Percentiles rank a stretch among this genome's conserved stretches.
Conservation (phyloP, 2,113 vertebrate genomes). For the Leucosticte australis region DNA sequence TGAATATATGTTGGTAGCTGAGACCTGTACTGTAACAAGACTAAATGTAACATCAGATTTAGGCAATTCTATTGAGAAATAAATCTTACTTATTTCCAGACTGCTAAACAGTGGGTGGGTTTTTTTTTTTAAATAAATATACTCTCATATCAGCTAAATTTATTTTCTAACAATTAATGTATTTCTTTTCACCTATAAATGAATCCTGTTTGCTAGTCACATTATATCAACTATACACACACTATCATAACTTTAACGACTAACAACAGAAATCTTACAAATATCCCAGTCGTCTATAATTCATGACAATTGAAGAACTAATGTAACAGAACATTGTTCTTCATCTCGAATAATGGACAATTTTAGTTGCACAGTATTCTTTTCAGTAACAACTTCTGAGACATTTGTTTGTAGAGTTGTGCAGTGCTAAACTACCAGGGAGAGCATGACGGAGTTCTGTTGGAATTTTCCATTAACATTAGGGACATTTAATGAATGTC, state of each 20-base stretch:
- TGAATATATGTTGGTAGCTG: not conserved
- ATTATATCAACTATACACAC: not conserved
- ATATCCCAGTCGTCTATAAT: not conserved
- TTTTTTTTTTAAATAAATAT: not conserved
- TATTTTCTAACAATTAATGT: not conserved
- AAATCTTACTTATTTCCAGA: not conserved
- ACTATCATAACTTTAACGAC: not conserved
- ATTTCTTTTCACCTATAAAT: not conserved
- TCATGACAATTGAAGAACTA: not conserved
- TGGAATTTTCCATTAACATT: constrained; percentile 62
- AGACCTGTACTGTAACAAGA: not conserved
- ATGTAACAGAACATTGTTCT: not conserved
- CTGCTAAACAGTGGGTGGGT: not conserved
- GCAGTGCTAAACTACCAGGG: constrained; percentile 61
- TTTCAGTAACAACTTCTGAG: constrained; percentile 47
- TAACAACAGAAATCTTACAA: not conserved
- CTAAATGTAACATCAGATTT: not conserved
- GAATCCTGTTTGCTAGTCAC: not conserved
- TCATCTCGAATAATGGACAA: constrained; percentile 20
- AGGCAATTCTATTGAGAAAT: not conserved
- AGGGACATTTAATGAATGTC: constrained; percentile 57
- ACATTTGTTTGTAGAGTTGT: constrained; percentile 60
- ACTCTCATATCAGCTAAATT: not conserved
- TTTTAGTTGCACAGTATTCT: constrained; percentile 42
- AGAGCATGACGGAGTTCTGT: constrained; percentile 34